A percentile compares a stretch with the other conserved stretches of the same genome.
Evolutionary conservation across 2,113 vertebrate genomes (phyloP).

Genomic region (Gadus chalcogrammus): DNA sequence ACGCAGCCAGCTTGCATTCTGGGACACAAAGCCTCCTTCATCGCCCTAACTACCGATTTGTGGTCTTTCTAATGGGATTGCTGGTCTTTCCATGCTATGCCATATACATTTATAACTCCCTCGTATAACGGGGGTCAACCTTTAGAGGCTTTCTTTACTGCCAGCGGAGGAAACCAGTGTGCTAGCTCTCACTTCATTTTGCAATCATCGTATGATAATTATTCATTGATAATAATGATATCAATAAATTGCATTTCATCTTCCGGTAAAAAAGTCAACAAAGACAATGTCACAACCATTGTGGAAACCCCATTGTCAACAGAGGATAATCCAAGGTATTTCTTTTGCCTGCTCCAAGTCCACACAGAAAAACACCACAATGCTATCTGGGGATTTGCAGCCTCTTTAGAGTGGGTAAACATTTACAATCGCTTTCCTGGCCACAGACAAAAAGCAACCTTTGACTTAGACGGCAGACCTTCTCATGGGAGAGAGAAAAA

Average conservation of each 20-base stretch:
- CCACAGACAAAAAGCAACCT: conserved; percentile 42
- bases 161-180: background rate
- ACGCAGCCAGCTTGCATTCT: conserved; percentile 43
- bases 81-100: conserved; percentile 25
- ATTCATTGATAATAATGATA: too few relatives aligned
- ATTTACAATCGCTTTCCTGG: conserved; percentile 57
- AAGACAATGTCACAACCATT: background rate
- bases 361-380: conserved; percentile 13
- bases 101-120: conserved; percentile 17
- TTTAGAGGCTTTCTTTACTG: background rate
- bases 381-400: conserved; percentile 13
- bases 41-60: conserved; percentile 40
- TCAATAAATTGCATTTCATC: too few relatives aligned
- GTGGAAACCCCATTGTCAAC: background rate
- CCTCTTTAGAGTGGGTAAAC: conserved; percentile 16
- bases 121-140: background rate
- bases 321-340: background rate
- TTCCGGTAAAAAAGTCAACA: too few relatives aligned
- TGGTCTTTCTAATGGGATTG: conserved; percentile 34
- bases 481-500: conserved; percentile 34
- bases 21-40: conserved; percentile 35
- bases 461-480: conserved; percentile 47
- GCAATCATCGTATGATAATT: too few relatives aligned
- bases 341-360: conserved; percentile 26
- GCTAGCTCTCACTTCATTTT: background rate